Conservation (phyloP, 2,888 invertebrate genomes). For the Agonopterix subpropinquella region DNA sequence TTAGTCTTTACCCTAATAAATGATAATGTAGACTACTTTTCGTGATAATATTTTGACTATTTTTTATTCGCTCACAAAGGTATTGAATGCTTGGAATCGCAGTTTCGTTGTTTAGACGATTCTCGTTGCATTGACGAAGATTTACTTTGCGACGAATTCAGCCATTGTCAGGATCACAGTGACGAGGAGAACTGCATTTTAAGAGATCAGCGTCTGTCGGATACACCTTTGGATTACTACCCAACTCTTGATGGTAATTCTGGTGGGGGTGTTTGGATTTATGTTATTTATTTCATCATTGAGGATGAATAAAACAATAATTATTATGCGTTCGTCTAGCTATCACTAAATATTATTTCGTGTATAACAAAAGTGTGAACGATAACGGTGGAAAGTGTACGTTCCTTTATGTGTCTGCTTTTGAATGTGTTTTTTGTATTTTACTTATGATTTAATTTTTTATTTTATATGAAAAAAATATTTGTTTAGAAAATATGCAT, state of each 20-base stretch:
- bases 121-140: slow-evolving; percentile 76
- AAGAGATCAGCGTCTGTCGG: slow-evolving; percentile 52
- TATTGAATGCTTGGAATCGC: slow-evolving; percentile 52
- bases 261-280: not conserved
- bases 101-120: slow-evolving; percentile 74
- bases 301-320: too few species aligned
- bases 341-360: too few species aligned
- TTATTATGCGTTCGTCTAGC: too few species aligned
- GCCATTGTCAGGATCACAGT: slow-evolving; percentile 78
- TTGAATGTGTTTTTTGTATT: too few species aligned
- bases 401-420: too few species aligned
- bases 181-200: slow-evolving; percentile 78
- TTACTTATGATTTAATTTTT: too few species aligned
- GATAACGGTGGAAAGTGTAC: too few species aligned
- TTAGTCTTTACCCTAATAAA: not conserved
- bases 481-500: too few species aligned
- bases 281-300: too few species aligned
- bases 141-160: slow-evolving; percentile 75
- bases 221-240: slow-evolving; percentile 5
- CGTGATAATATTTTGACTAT: slow-evolving; percentile 5
- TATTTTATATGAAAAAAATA: too few species aligned
- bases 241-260: slow-evolving; percentile 4
- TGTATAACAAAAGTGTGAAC: too few species aligned
- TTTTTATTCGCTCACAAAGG: slow-evolving; percentile 48
- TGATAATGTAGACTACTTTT: not conserved